Evolutionary conservation across 2,888 invertebrate genomes (phyloP).

Genomic region (Noctua janthe): DNA sequence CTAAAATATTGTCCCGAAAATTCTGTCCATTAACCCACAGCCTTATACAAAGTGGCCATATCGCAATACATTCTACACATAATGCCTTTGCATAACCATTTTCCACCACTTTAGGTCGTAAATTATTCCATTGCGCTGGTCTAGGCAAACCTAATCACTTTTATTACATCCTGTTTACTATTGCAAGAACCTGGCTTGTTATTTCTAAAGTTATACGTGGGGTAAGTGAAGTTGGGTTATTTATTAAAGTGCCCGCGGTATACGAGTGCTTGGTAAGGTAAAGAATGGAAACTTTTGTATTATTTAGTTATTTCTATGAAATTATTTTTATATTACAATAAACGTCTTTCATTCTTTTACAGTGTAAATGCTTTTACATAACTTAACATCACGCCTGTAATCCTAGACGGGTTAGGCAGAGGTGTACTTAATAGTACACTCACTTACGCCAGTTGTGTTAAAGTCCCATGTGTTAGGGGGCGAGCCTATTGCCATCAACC

Average conservation of each 20-base stretch:
- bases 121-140: constrained; percentile 55
- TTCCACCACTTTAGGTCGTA: constrained; percentile 34
- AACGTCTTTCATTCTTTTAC: not conserved
- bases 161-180: constrained; percentile 50
- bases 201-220: constrained; percentile 22
- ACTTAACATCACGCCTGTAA: too few relatives aligned
- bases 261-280: not conserved
- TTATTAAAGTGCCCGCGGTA: constrained; percentile 28
- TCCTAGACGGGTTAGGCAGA: too few relatives aligned
- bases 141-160: constrained; percentile 48
- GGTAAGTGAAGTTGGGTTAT: constrained; percentile 23
- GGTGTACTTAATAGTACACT: too few relatives aligned
- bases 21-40: not conserved
- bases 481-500: too few relatives aligned
- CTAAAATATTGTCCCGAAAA: constrained; percentile 14
- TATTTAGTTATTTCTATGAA: not conserved
- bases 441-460: too few relatives aligned
- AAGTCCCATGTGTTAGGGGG: too few relatives aligned
- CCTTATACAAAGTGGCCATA: constrained; percentile 31
- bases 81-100: constrained; percentile 38
- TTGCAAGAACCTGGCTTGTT: constrained; percentile 40
- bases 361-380: not conserved
- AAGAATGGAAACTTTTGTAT: not conserved
- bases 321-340: constrained; percentile 9
- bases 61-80: constrained; percentile 36